phyloP scores from a whole-genome alignment of 1,140 invertebrate species.

The Liolophura sinensis region DNA sequence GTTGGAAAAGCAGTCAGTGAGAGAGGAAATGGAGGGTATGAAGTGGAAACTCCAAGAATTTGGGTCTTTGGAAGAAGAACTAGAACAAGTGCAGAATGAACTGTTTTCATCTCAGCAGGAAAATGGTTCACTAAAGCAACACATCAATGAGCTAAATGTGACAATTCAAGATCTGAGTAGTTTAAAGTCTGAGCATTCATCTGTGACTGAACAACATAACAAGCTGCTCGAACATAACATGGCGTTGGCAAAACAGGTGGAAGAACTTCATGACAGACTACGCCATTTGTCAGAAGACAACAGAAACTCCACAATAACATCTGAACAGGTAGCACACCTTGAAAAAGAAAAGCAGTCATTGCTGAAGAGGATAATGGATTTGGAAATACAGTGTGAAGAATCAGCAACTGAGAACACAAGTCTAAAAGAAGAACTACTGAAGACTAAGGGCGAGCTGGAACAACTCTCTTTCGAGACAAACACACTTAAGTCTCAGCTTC shows the following conservation, averaged over 20 bases:
- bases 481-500: conserved; percentile 36
- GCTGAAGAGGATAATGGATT: conserved; percentile 33
- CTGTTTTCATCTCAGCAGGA: conserved; percentile 23
- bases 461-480: conserved; percentile 41
- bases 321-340: conserved; percentile 37
- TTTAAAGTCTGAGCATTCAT: conserved; percentile 40
- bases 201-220: conserved; percentile 42
- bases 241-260: conserved; percentile 45
- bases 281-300: conserved; percentile 22
- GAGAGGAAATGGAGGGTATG: conserved; percentile 36
- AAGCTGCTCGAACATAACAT: conserved; percentile 47
- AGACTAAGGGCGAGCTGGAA: conserved; percentile 28
- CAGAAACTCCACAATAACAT: conserved; percentile 23
- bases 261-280: conserved; percentile 43
- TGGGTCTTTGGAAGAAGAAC: conserved; percentile 37
- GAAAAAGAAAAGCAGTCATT: conserved; percentile 38
- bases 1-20: conserved; percentile 23
- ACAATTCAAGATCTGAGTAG: conserved; percentile 28
- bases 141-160: conserved; percentile 21
- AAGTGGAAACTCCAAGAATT: conserved; percentile 49
- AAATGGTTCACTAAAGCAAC: conserved; percentile 28
- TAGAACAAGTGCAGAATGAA: conserved; percentile 27
- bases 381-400: conserved; percentile 35
- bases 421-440: conserved; percentile 32
- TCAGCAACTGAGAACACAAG: conserved; percentile 30